Evolutionary conservation across 2,888 invertebrate species (phyloP).

Genomic region (Ellobium chinense): DNA sequence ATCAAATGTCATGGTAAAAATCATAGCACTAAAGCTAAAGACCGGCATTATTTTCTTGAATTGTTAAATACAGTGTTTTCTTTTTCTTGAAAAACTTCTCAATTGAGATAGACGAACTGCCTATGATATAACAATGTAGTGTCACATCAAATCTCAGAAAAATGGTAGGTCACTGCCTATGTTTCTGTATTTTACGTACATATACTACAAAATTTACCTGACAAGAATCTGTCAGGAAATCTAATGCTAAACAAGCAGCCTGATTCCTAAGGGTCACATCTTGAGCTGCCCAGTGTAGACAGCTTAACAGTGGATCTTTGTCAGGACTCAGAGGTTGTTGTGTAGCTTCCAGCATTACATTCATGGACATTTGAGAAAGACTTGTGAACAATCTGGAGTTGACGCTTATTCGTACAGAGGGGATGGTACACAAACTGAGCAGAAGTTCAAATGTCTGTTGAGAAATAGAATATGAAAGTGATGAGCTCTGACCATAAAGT

Average conservation of each 20-base stretch:
- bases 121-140: too few species aligned
- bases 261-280: neutral
- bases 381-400: constrained; percentile 23
- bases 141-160: too few species aligned
- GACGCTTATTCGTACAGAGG: constrained; percentile 60
- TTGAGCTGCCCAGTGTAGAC: constrained; percentile 40
- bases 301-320: constrained; percentile 28
- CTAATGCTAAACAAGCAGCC: constrained; percentile 54
- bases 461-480: too few species aligned
- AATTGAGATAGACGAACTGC: too few species aligned
- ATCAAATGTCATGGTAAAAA: too few species aligned
- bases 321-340: constrained; percentile 11
- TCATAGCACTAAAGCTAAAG: too few species aligned
- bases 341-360: constrained; percentile 6
- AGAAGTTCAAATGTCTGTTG: constrained; percentile 77
- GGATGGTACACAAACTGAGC: constrained; percentile 74
- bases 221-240: constrained; percentile 63
- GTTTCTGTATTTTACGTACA: too few species aligned
- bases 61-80: too few species aligned
- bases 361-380: constrained; percentile 12
- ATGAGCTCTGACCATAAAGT: too few species aligned
- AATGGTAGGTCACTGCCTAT: too few species aligned
- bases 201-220: constrained; percentile 54
- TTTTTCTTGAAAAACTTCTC: too few species aligned
- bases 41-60: too few species aligned